A percentile compares a stretch with the other conserved stretches of the same genome.
Conservation (phyloP, 2,113 vertebrate species). For the Poeciliopsis prolifica region DNA sequence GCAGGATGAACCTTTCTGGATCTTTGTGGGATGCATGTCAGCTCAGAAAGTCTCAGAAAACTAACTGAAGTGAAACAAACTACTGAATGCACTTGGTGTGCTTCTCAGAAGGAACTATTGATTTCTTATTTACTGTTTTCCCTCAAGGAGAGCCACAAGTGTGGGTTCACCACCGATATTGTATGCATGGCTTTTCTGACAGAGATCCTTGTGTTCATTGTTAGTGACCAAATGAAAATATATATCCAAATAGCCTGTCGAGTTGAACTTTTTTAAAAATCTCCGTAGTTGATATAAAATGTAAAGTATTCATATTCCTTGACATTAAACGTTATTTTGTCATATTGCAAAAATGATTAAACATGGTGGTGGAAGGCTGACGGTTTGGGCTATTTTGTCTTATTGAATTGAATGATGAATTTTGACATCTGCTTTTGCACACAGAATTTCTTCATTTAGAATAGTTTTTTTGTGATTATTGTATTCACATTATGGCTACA, state of each 20-base stretch:
- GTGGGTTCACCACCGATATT: constrained; percentile 36
- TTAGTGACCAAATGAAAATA: constrained; percentile 19
- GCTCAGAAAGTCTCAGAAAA: constrained; percentile 6
- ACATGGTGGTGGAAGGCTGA: neutral
- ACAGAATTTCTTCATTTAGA: too few species aligned
- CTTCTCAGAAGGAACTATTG: constrained; percentile 48
- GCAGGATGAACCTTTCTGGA: constrained; percentile 18
- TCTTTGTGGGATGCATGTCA: constrained; percentile 41
- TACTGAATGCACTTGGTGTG: constrained; percentile 20
- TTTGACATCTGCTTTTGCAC: too few species aligned
- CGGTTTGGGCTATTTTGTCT: neutral
- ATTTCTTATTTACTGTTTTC: constrained; percentile 46
- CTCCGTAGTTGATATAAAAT: neutral
- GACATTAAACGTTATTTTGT: too few species aligned
- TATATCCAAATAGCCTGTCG: constrained; percentile 3
- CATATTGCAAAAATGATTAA: too few species aligned
- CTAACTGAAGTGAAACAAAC: constrained; percentile 42
- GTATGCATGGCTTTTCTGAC: constrained; percentile 16
- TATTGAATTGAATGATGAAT: too few species aligned
- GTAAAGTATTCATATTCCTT: too few species aligned
- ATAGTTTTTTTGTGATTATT: too few species aligned
- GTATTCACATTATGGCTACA: too few species aligned
- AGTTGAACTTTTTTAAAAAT: neutral
- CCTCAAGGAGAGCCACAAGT: constrained; percentile 32
- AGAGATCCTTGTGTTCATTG: constrained; percentile 33